Evolutionary conservation across 30 jellyfish, hydroid and myxozoan genomes (phyloP).

Genomic region (Morbakka virulenta): DNA sequence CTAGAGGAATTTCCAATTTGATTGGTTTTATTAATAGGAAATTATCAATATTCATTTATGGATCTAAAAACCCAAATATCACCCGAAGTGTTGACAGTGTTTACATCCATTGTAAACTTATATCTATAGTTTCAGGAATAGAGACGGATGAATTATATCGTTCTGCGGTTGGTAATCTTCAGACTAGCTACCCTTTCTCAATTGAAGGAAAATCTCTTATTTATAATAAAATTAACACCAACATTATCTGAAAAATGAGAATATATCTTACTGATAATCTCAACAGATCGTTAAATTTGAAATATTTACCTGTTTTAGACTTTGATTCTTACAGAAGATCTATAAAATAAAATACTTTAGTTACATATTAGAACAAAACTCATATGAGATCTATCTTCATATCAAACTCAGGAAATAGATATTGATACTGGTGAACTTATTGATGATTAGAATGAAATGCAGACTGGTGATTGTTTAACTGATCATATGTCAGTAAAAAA

Average conservation of each 20-base stretch:
- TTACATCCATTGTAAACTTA: neutral
- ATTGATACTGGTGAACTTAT: too few species aligned
- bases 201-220: constrained; percentile 11
- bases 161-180: constrained; percentile 6
- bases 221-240: neutral
- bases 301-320: too few species aligned
- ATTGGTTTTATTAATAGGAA: neutral
- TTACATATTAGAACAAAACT: too few species aligned
- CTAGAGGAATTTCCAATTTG: constrained; percentile 1
- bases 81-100: constrained; percentile 12
- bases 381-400: too few species aligned
- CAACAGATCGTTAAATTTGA: too few species aligned
- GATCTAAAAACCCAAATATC: constrained; percentile 2
- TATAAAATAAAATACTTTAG: too few species aligned
- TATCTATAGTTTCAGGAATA: constrained; percentile 7
- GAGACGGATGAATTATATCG: constrained; percentile 1
- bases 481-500: constrained; percentile 5
- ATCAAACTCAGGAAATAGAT: too few species aligned
- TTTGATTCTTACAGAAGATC: too few species aligned
- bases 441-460: too few species aligned
- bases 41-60: neutral
- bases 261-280: constrained; percentile 16
- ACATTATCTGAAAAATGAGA: neutral
- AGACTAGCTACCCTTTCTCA: too few species aligned
- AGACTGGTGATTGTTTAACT: neutral